Conservation (phyloP, 1,140 invertebrate species). For the Nomia melanderi region DNA sequence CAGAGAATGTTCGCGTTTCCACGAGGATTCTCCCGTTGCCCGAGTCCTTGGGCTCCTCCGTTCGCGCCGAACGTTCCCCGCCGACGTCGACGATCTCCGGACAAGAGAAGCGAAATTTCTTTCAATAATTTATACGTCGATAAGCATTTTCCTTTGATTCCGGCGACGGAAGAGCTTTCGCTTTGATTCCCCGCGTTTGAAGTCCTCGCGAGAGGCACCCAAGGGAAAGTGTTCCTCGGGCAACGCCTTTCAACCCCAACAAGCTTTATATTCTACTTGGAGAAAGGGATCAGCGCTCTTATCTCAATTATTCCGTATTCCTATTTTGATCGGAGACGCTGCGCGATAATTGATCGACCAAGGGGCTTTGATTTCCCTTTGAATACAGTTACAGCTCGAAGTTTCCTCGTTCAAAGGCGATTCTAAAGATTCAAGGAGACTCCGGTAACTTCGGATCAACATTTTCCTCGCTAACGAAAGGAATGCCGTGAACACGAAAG, state of each 20-base stretch:
- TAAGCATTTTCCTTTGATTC: background rate
- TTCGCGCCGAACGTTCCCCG: background rate
- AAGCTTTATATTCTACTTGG: background rate
- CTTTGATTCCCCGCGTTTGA: background rate
- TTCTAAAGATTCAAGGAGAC: no score
- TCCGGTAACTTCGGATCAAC: no score
- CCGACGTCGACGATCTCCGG: background rate
- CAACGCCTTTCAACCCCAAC: background rate
- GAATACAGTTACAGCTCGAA: no score
- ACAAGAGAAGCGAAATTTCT: background rate
- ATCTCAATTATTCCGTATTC: background rate
- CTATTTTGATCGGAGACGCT: background rate
- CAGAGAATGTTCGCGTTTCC: background rate
- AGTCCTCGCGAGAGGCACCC: constrained; percentile 24
- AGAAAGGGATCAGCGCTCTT: background rate
- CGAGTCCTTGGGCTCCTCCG: constrained; percentile 5
- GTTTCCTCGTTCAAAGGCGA: no score
- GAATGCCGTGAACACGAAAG: no score
- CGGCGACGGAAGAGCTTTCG: background rate
- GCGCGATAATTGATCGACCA: background rate
- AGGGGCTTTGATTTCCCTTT: no score
- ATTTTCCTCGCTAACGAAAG: no score
- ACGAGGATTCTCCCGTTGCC: background rate
- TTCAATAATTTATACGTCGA: background rate
- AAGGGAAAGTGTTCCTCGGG: background rate